Evolutionary conservation across 2,888 invertebrate genomes (phyloP).

Genomic region (Frankliniella intonsa): DNA sequence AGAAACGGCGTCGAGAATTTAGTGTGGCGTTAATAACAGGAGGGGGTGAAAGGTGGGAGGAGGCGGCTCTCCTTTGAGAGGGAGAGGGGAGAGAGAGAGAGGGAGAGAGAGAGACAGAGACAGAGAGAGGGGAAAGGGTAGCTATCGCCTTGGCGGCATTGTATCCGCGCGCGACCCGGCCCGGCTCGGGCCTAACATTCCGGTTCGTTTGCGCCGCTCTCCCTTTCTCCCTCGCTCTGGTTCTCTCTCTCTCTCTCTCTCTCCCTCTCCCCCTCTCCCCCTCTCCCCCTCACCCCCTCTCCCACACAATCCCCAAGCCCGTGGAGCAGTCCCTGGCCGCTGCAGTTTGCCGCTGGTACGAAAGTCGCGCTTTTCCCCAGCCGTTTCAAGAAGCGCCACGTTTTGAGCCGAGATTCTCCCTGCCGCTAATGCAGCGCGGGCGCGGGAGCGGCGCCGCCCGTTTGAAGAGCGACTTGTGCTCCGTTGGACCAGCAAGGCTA

Average conservation of each 20-base stretch:
- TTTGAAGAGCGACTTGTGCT: too few species aligned
- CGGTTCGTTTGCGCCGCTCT: neutral
- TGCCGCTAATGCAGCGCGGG: too few species aligned
- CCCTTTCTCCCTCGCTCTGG: neutral
- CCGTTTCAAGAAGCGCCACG: too few species aligned
- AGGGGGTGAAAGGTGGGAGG: neutral
- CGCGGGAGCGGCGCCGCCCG: too few species aligned
- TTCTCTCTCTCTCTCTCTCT: neutral
- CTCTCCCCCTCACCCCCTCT: neutral
- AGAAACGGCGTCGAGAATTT: constrained; percentile 9
- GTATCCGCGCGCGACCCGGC: neutral
- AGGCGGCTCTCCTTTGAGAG: neutral
- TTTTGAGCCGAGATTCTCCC: too few species aligned
- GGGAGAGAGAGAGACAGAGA: neutral
- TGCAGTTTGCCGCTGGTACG: too few species aligned
- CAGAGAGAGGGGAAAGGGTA: neutral
- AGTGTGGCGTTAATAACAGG: constrained; percentile 21
- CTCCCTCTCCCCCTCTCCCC: neutral
- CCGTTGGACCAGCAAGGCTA: too few species aligned
- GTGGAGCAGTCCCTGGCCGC: too few species aligned
- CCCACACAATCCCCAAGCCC: neutral
- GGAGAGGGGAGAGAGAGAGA: neutral
- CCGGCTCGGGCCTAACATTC: neutral
- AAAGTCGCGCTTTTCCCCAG: too few species aligned
- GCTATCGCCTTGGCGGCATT: constrained; percentile 4